Evolutionary conservation across 2,113 vertebrate species (phyloP).

Genomic region (Siniperca knerii): DNA sequence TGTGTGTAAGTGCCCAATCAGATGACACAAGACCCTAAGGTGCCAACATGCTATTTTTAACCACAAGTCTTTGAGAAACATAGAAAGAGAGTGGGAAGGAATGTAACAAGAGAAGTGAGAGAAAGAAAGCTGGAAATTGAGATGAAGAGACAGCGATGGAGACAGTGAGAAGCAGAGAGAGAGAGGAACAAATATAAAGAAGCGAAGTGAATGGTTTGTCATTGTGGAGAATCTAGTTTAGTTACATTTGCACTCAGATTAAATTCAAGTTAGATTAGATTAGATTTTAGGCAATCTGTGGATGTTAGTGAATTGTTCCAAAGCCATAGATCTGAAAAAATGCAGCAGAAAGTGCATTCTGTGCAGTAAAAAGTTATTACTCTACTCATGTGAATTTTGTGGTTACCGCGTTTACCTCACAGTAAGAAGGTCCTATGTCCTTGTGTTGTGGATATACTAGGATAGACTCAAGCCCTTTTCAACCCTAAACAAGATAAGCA

Average conservation of each 20-base stretch:
- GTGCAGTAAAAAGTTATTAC: neutral
- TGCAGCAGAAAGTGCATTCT: neutral
- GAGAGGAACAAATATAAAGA: neutral
- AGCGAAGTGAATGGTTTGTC: slow-evolving; percentile 13
- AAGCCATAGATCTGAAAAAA: neutral
- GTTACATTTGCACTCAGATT: neutral
- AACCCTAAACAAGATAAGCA: neutral
- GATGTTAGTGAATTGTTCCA: neutral
- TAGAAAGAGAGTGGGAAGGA: slow-evolving; percentile 22
- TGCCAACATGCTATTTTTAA: slow-evolving; percentile 71
- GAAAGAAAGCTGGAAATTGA: slow-evolving; percentile 33
- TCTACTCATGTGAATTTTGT: neutral
- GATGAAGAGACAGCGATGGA: slow-evolving; percentile 29
- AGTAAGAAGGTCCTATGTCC: neutral
- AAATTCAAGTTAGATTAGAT: neutral
- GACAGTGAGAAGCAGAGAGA: neutral
- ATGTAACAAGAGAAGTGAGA: slow-evolving; percentile 21
- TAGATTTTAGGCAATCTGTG: neutral
- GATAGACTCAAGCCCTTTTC: neutral
- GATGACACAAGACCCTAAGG: slow-evolving; percentile 69
- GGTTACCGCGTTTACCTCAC: neutral
- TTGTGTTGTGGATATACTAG: neutral
- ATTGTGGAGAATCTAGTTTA: neutral
- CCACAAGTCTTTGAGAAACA: slow-evolving; percentile 39
- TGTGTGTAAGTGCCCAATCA: slow-evolving; percentile 56